These are phyloP conservation scores for Sesia bembeciformis DNA, from an alignment of 2,888 invertebrate species.

Conservation along the genomic window DNA sequence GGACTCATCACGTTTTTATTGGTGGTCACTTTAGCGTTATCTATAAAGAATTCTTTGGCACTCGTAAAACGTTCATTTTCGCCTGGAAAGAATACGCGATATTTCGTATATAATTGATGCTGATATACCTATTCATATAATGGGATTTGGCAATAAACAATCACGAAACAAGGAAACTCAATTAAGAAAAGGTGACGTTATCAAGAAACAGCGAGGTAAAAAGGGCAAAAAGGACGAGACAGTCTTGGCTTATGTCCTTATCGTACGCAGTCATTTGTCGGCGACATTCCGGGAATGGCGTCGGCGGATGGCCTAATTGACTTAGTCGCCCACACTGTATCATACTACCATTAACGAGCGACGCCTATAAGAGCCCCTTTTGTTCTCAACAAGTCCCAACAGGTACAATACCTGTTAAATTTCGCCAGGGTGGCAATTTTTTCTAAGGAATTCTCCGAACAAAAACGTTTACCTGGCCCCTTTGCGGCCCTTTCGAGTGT, in stretches of 20 bases:
- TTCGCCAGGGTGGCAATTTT: constrained; percentile 40
- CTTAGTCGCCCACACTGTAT: constrained; percentile 69
- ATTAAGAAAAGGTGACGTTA: constrained; percentile 64
- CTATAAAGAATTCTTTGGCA: constrained; percentile 24
- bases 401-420: constrained; percentile 62
- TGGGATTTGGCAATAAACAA: constrained; percentile 58
- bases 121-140: constrained; percentile 47
- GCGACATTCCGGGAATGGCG: constrained; percentile 69
- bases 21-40: constrained; percentile 8
- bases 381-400: constrained; percentile 53
- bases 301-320: constrained; percentile 72
- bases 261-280: constrained; percentile 63
- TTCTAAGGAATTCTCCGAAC: constrained; percentile 18
- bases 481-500: constrained; percentile 18
- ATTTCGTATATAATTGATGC: constrained; percentile 34
- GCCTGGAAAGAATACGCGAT: constrained; percentile 12
- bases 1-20: constrained; percentile 27
- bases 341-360: constrained; percentile 57
- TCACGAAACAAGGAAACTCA: constrained; percentile 60
- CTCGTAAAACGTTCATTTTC: constrained; percentile 7
- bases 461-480: constrained; percentile 41
- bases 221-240: constrained; percentile 48
- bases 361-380: constrained; percentile 62
- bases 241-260: constrained; percentile 50
- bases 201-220: constrained; percentile 45